phyloP scores from a whole-genome alignment of 2,113 vertebrate genomes.

The Podarcis muralis region DNA sequence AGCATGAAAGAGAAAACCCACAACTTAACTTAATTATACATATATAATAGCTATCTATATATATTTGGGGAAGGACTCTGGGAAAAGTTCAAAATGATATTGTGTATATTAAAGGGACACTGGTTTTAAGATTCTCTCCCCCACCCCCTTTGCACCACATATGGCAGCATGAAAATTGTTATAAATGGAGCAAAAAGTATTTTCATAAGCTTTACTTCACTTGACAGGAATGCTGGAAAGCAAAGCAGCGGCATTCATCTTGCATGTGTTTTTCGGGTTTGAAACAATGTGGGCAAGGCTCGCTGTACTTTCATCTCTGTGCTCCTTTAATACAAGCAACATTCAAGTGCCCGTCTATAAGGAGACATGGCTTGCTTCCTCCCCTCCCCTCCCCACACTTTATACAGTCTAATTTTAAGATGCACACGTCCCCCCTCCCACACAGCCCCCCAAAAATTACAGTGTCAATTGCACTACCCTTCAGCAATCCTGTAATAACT shows the following conservation, averaged over 20 bases:
- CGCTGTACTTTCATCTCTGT: constrained; percentile 79
- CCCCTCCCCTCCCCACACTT: constrained; percentile 8
- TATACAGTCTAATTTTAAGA: constrained; percentile 85
- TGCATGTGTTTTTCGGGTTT: constrained; percentile 79
- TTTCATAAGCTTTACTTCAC: constrained; percentile 81
- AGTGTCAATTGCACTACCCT: constrained; percentile 88
- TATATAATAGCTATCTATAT: constrained; percentile 55
- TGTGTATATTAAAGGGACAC: constrained; percentile 72
- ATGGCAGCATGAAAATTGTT: constrained; percentile 77
- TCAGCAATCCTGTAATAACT: constrained; percentile 92
- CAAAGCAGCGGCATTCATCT: constrained; percentile 72
- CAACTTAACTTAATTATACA: constrained; percentile 44
- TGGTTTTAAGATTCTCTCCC: constrained; percentile 70
- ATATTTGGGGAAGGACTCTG: constrained; percentile 62
- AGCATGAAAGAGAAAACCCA: constrained; percentile 42
- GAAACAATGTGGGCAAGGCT: constrained; percentile 81
- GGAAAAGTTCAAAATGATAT: constrained; percentile 71
- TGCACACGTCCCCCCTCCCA: constrained; percentile 69
- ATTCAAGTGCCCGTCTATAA: constrained; percentile 79
- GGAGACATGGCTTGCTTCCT: constrained; percentile 73
- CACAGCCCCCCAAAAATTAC: constrained; percentile 77
- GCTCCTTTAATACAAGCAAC: constrained; percentile 79
- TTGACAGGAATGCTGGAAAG: constrained; percentile 77
- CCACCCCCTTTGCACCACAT: constrained; percentile 64
- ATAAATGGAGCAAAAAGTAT: constrained; percentile 82